Base-by-base conservation (phyloP, 2,113 vertebrate species). In the Cyprinodon variegatus region DNA sequence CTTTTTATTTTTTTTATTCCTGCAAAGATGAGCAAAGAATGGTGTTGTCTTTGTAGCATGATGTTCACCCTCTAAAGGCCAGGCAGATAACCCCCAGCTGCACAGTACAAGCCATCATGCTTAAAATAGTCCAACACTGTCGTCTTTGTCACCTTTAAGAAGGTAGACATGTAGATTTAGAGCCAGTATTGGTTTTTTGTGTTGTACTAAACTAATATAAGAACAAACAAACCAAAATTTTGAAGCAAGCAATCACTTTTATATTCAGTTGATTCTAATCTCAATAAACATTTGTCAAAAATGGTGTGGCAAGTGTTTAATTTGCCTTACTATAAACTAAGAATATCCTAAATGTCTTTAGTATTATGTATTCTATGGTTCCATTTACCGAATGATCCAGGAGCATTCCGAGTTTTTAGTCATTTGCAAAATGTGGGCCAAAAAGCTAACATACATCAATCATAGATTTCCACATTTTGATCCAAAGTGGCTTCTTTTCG, bases 1-100 rank as follows among this genome's bases (percentile, higher is more conserved):
- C 48, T 78, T 73, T 64, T 81, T 45, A 75, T 81, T 79, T 9
- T 22, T 81, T 85, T 29, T 41, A 36, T 68, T 29, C 48, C 68
- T 74, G 57, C 70, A 77, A 75, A 89, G 74, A 37, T 53, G 40
- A 76, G 70, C 75, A 39, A 71, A 48, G 76, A 20, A 9, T 68
- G 61, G 57, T 53, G 64, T 68, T 46, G 38, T 79, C 67, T 69
- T 68, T 81, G 76, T 50, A 48, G 74, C 67, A 29, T 65, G 72
- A 63, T 65, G 77, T 81, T 81, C 75, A 43, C 39, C 43, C 57
- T 72, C 53, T 74, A 81, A 82, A 79, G 78, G 71, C 67, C 77
- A 57, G 39, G 17, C 71, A 72, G 79, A 85, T 77, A 37, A 76
- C 71, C 46, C 77, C 66, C 86, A 78, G 77, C 85, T 87, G 83